Evolutionary conservation across 2,888 invertebrate genomes (phyloP).

Genomic region (Pterobdella sp.): DNA sequence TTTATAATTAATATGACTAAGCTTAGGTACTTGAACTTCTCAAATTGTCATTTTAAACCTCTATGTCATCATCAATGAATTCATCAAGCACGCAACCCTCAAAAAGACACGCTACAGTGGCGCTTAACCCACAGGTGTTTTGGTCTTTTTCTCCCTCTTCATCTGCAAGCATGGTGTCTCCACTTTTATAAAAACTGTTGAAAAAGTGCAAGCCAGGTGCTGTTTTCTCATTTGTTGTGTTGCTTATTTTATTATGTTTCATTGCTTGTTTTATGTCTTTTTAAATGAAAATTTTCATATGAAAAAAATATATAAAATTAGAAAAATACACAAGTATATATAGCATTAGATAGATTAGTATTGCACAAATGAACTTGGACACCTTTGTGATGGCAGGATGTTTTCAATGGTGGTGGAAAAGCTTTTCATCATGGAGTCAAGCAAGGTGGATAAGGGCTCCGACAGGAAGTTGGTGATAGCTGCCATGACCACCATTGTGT

Average conservation of each 20-base stretch:
- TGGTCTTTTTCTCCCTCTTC: constrained; percentile 83
- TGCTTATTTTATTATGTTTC: background rate
- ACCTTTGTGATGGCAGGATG: constrained; percentile 60
- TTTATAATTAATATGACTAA: too few species aligned
- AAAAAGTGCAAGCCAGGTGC: constrained; percentile 71
- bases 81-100: background rate
- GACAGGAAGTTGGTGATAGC: constrained; percentile 86
- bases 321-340: background rate
- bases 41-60: background rate
- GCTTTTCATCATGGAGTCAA: constrained; percentile 73
- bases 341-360: too few species aligned
- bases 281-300: background rate
- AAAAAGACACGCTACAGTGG: background rate
- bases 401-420: constrained; percentile 91
- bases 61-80: background rate
- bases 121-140: constrained; percentile 59
- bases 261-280: background rate
- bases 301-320: background rate
- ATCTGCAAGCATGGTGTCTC: constrained; percentile 71
- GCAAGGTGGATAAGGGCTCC: constrained; percentile 70
- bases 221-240: background rate
- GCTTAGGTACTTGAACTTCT: too few species aligned
- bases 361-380: background rate
- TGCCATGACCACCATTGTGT: constrained; percentile 75
- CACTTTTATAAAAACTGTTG: constrained; percentile 67